Evolutionary conservation across 2,113 vertebrate species (phyloP), one percentile per base, ranked within the genome.

Genomic region (Cyprinus carpio): DNA sequence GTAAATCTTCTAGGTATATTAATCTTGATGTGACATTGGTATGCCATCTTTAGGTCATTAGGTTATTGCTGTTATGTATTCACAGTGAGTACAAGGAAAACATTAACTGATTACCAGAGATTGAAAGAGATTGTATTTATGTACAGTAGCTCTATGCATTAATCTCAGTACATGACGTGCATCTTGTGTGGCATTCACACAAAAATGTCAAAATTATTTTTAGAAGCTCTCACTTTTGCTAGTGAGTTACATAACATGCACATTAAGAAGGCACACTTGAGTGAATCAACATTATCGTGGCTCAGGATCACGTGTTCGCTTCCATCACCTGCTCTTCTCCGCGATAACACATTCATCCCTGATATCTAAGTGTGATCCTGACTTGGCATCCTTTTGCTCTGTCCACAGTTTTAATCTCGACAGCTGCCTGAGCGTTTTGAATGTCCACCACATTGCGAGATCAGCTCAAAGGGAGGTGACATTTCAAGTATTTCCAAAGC

Each of bases 401-500:
- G 60, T n/a, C 72, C 56, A 54, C 4, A 88, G 91, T 89, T 94
- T 90, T 91, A 85, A 88, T 87, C 88, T 60, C 20, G 89, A 93
- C 94, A 94, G 43, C 43, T 46, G 43, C 43, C 10, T 2, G 77
- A 64, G 81, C 86, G 84, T 91, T 92, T 93, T 92, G 74, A 91
- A 90, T 92, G 90, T 89, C 92, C 81, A 15, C 54, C 86, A 84
- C 86, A 87, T 88, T 91, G 85, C 15, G 31, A 90, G 90, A 92
- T 88, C 88, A 81, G 88, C 84, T 91, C 89, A 90, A 91, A 90
- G 88, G 88, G 82, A 72, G 82, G 89, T 94, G 93, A 93, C 93
- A 94, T 95, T 94, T 94, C 80, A 64, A 18, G 87, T 85, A 46
- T 65, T 88, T 84, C 84, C 89, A 85, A 82, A 60, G 89, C 90